Conservation (phyloP, 1,140 invertebrate genomes). For the Drosophila prosaltans region DNA sequence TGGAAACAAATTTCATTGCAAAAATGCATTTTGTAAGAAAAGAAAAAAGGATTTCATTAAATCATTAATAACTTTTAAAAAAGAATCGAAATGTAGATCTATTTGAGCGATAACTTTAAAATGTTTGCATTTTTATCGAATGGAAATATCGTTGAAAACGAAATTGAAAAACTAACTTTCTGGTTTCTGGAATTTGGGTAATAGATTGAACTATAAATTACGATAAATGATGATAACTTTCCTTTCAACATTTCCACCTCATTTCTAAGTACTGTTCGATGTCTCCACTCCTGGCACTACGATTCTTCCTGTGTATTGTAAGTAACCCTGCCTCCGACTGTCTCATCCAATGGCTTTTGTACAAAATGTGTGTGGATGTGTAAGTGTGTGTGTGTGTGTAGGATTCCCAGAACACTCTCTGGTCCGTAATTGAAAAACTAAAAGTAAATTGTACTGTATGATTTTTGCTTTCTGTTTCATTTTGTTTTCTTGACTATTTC, state of each 20-base stretch:
- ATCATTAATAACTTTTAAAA: no score
- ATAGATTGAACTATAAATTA: no score
- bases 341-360: constrained; percentile 4
- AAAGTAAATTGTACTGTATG: constrained; percentile 71
- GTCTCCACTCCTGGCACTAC: not conserved
- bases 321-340: constrained; percentile 7
- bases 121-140: no score
- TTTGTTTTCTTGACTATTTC: constrained; percentile 22
- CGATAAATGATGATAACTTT: no score
- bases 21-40: no score
- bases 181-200: no score
- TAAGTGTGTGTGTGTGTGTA: not conserved
- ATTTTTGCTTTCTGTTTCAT: constrained; percentile 1
- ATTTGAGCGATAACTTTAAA: no score
- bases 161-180: not conserved
- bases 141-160: no score
- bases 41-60: no score
- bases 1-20: no score
- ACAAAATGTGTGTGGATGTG: not conserved
- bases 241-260: not conserved
- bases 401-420: constrained; percentile 3
- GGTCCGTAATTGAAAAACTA: constrained; percentile 46
- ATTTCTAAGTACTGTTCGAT: constrained; percentile 27
- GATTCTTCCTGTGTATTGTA: not conserved
- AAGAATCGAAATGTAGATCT: no score